Evolutionary conservation across 1,140 invertebrate genomes (phyloP), one percentile per base, ranked within the genome.

Genomic region (Halotydeus destructor): DNA sequence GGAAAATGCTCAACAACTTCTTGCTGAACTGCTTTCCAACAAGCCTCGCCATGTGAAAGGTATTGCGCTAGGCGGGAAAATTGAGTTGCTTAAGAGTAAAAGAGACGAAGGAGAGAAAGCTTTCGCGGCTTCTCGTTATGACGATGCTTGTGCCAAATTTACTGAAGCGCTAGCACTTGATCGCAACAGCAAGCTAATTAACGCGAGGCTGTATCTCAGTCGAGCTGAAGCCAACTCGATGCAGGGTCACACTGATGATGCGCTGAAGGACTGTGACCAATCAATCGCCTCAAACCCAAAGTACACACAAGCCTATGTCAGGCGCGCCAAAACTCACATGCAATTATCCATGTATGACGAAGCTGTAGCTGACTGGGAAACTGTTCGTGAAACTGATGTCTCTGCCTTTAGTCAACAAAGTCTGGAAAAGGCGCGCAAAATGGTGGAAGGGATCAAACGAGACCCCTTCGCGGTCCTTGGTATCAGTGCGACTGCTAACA

Each of bases 41-140:
- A 81, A 80, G 27, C 88, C 86, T 8, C 86, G 93, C 58, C 84
- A 93, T 48, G 65, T 61, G 34, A 89, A 85, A 63, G 80, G 84
- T 33, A 72, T 78, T 60, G 71, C 77, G 45, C 74, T 76, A 53
- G 88, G 85, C 54, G 86, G 72, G 71, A 77, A 72, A 67, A 78
- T 80, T 27, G 93, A 89, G 62, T 60, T 65, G 49, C 60, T 94
- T 11, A 85, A 79, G 63, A 71, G 76, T 49, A 83, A 82, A 55
- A 93, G 93, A 61, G 83, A 91, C 57, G 76, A 80, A 56, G 88
- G 82, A 51, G 88, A 91, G 56, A 68, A 71, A 48, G 75, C 76
- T 21, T 91, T 85, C 58, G 81, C 83, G 60, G 65, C 65, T 45
- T 72, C 75, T 23, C 67, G 73, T 43, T 76, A 74, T 62, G 62